These are phyloP conservation scores for Aulostomus chinensis DNA, from an alignment of 2,797 vertebrate species.

Conservation along the genomic window DNA sequence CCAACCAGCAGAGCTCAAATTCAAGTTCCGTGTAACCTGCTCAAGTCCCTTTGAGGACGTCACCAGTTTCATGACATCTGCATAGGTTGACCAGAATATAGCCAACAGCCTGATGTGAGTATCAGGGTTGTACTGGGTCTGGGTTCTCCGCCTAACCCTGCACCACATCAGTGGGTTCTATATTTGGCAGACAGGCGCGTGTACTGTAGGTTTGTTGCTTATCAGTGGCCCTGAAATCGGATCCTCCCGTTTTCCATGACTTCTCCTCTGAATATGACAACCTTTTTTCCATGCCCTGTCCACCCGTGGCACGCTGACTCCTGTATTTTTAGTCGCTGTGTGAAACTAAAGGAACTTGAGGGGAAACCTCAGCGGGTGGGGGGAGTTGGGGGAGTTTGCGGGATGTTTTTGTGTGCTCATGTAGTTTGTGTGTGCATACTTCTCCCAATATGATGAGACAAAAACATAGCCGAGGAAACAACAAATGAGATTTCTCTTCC, in stretches of 20 bases:
- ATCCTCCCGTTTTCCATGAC: constrained; percentile 77
- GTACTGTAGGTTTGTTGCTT: constrained; percentile 74
- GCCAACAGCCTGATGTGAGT: too few relatives aligned
- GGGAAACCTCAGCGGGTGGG: constrained; percentile 51
- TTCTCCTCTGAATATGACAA: constrained; percentile 75
- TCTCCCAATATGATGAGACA: not conserved
- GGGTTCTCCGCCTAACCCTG: constrained; percentile 28
- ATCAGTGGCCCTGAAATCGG: constrained; percentile 77
- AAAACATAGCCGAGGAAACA: constrained; percentile 4
- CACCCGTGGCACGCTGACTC: constrained; percentile 63
- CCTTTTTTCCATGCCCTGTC: constrained; percentile 72
- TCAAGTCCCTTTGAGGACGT: constrained; percentile 14
- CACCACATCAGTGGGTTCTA: constrained; percentile 60
- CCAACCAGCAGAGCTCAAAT: constrained; percentile 12
- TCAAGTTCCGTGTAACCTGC: constrained; percentile 1
- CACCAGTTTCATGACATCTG: constrained; percentile 1
- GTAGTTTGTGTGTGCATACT: not conserved
- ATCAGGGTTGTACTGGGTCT: constrained; percentile 8
- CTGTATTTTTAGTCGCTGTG: constrained; percentile 77
- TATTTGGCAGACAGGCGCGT: constrained; percentile 63
- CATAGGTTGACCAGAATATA: not conserved
- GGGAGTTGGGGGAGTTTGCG: constrained; percentile 11
- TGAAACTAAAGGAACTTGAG: constrained; percentile 74
- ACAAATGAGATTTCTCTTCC: constrained; percentile 2
- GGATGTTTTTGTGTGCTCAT: constrained; percentile 19